Base-by-base conservation (phyloP, 2,113 vertebrate genomes). In the Lagopus muta region DNA sequence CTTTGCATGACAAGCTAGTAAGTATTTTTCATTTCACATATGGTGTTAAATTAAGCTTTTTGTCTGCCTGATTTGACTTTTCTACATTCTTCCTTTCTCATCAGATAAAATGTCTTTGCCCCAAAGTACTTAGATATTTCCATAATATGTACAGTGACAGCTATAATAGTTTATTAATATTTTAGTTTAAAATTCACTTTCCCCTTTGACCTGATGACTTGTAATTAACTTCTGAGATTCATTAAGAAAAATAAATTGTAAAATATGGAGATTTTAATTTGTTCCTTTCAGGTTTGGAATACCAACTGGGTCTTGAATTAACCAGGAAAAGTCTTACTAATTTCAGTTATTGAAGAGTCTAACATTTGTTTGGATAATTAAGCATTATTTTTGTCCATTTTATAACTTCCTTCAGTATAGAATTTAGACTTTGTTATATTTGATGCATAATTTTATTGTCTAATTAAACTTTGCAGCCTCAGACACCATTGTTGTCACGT, bases 21-120 rank as follows among this genome's bases (percentile, higher is more conserved):
- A 74, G 60, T 77, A 85, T 85, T 95, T 93, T 84, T 82, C 50
- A 66, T 50, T 61, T 85, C 84, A 82, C 67, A 80, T 92, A 91
- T 28, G 60, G 74, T 85, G 75, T 95, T 93, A 93, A 91, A 89
- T 92, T 92, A 93, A 79, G 50, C 50, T 82, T 93, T 88, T 43
- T 79, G 9, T 86, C 88, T 94, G 58, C 34, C 28, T 92, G 27
- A 21, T 87, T 89, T 95, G 89, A 91, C 89, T 89, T 93, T 93
- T 93, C 87, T 48, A 82, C 86, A 89, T 13, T 3, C 18, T 84
- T 20, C 3, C 7, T 87, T 72, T 93, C 76, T 48, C 50, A 70
- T 50, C 50, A 81, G 38, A 89, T 79, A 16, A 14, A 82, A 19
- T 50, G 19, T 10, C 73, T 89, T 77, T 92, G 25, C 67, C 71